A percentile compares a stretch with the other conserved stretches of the same genome.
These are phyloP conservation scores for Aporophyla nigra DNA, from an alignment of 2,888 invertebrate species.

Conservation along the genomic window DNA sequence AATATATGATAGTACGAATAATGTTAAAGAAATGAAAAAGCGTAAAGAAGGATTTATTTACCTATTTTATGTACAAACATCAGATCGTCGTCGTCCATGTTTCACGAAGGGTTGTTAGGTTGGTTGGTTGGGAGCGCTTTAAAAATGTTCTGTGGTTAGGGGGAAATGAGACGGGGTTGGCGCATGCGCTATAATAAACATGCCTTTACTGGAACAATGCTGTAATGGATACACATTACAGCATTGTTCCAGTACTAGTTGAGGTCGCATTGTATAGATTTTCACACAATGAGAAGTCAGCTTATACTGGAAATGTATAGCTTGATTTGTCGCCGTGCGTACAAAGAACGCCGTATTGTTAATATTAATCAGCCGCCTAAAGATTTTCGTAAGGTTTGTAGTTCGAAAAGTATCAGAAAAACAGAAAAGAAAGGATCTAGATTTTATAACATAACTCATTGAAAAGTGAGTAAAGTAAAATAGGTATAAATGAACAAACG, in stretches of 20 bases:
- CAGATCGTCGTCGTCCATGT: too few species aligned
- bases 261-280: too few species aligned
- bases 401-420: neutral
- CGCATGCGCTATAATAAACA: conserved; percentile 6
- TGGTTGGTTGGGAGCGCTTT: too few species aligned
- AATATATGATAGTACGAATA: neutral
- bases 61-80: neutral
- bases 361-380: neutral
- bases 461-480: conserved; percentile 44
- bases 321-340: too few species aligned
- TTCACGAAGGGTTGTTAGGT: neutral
- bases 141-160: too few species aligned
- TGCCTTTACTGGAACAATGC: too few species aligned
- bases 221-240: too few species aligned
- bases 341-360: neutral
- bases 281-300: too few species aligned
- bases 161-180: neutral
- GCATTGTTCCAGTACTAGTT: neutral
- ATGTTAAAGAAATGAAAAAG: neutral
- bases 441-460: conserved; percentile 46
- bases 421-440: neutral
- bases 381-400: neutral
- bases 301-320: too few species aligned
- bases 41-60: conserved; percentile 4
- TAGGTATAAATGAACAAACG: conserved; percentile 40